Evolutionary conservation across 2,797 vertebrate species (phyloP).

Genomic region (Silurus lanzhouensis): DNA sequence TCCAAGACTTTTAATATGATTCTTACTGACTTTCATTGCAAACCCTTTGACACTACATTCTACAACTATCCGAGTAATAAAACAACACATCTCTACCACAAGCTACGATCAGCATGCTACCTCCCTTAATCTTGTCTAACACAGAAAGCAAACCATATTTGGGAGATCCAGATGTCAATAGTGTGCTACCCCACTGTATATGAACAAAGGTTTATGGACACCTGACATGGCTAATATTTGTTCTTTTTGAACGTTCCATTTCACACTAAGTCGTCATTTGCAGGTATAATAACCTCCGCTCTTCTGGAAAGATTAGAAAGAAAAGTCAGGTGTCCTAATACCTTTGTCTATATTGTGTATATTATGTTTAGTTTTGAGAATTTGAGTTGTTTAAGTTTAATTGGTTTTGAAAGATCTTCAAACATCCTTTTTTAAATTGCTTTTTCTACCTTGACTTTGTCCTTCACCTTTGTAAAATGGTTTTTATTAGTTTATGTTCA

Average conservation of each 20-base stretch:
- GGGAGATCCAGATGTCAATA: background rate
- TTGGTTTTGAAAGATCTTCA: background rate
- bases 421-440: too few species aligned
- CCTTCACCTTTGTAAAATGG: background rate
- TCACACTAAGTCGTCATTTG: too few species aligned
- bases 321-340: too few species aligned
- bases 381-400: background rate
- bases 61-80: background rate
- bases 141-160: background rate
- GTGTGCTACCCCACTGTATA: background rate
- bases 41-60: background rate
- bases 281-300: too few species aligned
- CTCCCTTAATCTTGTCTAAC: background rate
- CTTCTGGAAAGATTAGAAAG: too few species aligned
- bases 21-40: background rate
- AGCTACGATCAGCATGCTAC: background rate
- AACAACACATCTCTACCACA: background rate
- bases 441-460: background rate
- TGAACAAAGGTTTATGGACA: too few species aligned
- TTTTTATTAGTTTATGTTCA: background rate
- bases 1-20: background rate
- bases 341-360: too few species aligned
- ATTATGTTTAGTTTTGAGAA: background rate
- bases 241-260: too few species aligned
- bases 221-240: too few species aligned